Conservation (phyloP, 2,888 invertebrate genomes). For the Phyllotreta striolata region DNA sequence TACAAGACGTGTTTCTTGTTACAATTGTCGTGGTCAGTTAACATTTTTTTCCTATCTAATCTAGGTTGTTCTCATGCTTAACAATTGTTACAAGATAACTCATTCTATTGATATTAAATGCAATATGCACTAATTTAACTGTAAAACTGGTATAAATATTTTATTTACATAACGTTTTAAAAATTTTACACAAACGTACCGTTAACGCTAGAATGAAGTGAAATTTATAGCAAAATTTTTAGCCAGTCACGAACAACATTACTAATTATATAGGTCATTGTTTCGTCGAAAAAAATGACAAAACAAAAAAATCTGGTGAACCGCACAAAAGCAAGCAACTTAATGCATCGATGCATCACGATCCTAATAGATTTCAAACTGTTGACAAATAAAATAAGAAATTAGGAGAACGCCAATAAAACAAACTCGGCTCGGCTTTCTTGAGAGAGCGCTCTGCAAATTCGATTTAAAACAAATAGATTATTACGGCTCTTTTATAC, state of each 20-base stretch:
- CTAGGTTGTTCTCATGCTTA: slow-evolving; percentile 31
- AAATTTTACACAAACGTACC: too few species aligned
- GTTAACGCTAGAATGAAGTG: too few species aligned
- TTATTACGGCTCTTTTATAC: too few species aligned
- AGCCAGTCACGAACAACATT: too few species aligned
- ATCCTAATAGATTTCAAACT: slow-evolving; percentile 7
- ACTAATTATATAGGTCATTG: too few species aligned
- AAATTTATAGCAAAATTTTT: too few species aligned
- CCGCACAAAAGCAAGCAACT: slow-evolving; percentile 14
- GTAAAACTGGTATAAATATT: too few species aligned
- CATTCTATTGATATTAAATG: too few species aligned
- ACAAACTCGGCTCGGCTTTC: neutral
- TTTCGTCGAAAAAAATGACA: neutral
- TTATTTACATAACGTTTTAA: too few species aligned
- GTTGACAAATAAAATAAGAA: slow-evolving; percentile 12
- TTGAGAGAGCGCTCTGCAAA: neutral
- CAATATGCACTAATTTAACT: too few species aligned
- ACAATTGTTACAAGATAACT: too few species aligned
- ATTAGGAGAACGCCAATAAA: neutral
- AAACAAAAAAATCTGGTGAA: neutral
- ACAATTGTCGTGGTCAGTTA: slow-evolving; percentile 34
- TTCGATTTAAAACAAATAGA: neutral
- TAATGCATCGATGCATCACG: slow-evolving; percentile 15
- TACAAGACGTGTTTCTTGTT: slow-evolving; percentile 31
- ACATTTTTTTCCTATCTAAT: slow-evolving; percentile 29